Evolutionary conservation across 2,113 vertebrate genomes (phyloP).

Genomic region (Epinephelus cyanopodus): DNA sequence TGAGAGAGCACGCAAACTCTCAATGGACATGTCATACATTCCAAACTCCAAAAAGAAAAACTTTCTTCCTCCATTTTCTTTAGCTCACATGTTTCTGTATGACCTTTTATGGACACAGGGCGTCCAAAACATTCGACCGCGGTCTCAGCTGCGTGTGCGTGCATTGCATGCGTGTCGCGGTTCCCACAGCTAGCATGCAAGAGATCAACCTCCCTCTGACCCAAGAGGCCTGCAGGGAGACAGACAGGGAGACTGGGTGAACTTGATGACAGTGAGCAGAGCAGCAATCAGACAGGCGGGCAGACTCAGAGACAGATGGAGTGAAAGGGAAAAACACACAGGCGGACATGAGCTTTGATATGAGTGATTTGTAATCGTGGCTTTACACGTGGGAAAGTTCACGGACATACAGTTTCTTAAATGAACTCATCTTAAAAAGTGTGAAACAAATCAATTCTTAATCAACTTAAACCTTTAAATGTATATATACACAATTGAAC

Average conservation of each 20-base stretch:
- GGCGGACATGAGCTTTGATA: constrained; percentile 14
- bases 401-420: background rate
- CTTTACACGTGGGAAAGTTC: constrained; percentile 57
- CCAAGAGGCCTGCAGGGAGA: constrained; percentile 62
- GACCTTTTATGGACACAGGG: constrained; percentile 76
- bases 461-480: background rate
- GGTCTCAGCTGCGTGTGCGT: constrained; percentile 45
- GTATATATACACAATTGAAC: no score
- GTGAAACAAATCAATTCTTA: background rate
- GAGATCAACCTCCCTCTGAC: constrained; percentile 65
- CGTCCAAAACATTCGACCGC: constrained; percentile 14
- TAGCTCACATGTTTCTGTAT: constrained; percentile 40
- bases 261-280: constrained; percentile 64
- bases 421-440: constrained; percentile 18
- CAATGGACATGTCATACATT: constrained; percentile 65
- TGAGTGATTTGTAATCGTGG: constrained; percentile 4
- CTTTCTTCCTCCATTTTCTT: constrained; percentile 14
- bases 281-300: constrained; percentile 32
- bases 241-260: constrained; percentile 29
- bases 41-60: constrained; percentile 35
- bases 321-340: constrained; percentile 54
- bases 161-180: constrained; percentile 39
- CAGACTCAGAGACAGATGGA: constrained; percentile 53
- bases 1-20: constrained; percentile 31
- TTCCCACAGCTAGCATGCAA: constrained; percentile 74